Percentiles rank a stretch among this genome's conserved stretches.
phyloP scores from a whole-genome alignment of 1,140 invertebrate species.

The Drosophila bocki region DNA sequence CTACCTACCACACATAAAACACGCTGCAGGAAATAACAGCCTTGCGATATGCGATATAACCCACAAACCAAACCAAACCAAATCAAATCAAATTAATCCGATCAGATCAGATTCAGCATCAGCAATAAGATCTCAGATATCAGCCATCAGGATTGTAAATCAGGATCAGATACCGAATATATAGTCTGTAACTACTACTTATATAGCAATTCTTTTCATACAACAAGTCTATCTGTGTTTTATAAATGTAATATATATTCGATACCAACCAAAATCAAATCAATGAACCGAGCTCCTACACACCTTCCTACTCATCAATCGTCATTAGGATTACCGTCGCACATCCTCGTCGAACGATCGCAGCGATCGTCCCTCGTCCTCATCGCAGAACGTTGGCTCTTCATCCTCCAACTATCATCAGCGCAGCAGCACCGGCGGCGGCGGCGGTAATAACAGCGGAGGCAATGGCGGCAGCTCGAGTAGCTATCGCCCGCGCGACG shows the following conservation, averaged over 20 bases:
- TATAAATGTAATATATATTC: slow-evolving; percentile 60
- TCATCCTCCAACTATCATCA: slow-evolving; percentile 76
- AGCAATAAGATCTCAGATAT: slow-evolving; percentile 14
- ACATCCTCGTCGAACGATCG: slow-evolving; percentile 77
- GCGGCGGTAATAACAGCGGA: slow-evolving; percentile 32
- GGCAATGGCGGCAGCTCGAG: slow-evolving; percentile 61
- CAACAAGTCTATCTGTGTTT: slow-evolving; percentile 51
- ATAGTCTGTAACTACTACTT: slow-evolving; percentile 38
- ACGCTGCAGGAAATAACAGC: slow-evolving; percentile 68
- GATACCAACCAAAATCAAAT: slow-evolving; percentile 48
- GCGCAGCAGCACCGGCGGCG: slow-evolving; percentile 60
- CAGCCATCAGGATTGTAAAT: slow-evolving; percentile 13
- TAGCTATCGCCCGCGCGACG: slow-evolving; percentile 69
- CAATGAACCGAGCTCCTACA: slow-evolving; percentile 76
- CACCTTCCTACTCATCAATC: slow-evolving; percentile 84
- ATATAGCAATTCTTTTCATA: slow-evolving; percentile 69
- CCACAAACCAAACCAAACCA: slow-evolving; percentile 25
- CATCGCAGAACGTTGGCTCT: slow-evolving; percentile 71
- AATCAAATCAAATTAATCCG: slow-evolving; percentile 22
- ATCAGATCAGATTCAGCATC: slow-evolving; percentile 36
- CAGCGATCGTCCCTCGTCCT: slow-evolving; percentile 77
- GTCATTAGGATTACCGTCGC: slow-evolving; percentile 84
- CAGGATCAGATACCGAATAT: slow-evolving; percentile 36
- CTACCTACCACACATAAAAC: slow-evolving; percentile 67
- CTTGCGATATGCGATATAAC: slow-evolving; percentile 64